Evolutionary conservation across 2,797 vertebrate genomes (phyloP).

Genomic region (Microcaecilia unicolor): DNA sequence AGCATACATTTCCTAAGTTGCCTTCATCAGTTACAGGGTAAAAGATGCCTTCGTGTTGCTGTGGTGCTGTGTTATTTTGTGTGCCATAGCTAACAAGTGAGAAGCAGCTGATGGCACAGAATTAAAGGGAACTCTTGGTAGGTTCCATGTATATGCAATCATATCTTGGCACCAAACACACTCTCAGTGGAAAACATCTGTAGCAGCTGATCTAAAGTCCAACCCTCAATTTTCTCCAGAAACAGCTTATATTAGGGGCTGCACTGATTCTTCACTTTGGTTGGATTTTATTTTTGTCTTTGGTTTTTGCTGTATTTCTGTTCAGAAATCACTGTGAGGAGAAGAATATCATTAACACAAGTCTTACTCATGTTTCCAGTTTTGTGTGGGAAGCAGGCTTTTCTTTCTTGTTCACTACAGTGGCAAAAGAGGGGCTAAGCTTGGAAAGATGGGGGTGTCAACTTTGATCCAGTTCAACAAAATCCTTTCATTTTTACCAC

Average conservation of each 20-base stretch:
- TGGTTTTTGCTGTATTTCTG: neutral
- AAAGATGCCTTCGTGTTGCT: too few species aligned
- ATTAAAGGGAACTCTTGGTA: neutral
- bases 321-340: neutral
- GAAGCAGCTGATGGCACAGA: neutral
- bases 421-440: too few species aligned
- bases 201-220: slow-evolving; percentile 2
- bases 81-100: too few species aligned
- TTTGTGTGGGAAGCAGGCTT: neutral
- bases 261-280: neutral
- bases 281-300: too few species aligned
- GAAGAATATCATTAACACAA: neutral
- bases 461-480: too few species aligned
- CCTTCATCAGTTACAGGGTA: too few species aligned
- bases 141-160: neutral
- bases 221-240: slow-evolving; percentile 5
- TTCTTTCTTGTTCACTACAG: too few species aligned
- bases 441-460: too few species aligned
- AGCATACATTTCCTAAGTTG: too few species aligned
- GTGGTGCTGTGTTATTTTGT: too few species aligned
- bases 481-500: too few species aligned
- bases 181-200: slow-evolving; percentile 4
- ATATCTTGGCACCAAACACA: neutral
- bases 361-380: neutral
- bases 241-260: neutral